Evolutionary conservation across 2,888 invertebrate genomes (phyloP), one percentile per base, ranked within the genome.

Genomic region (Dicyrtomina minuta): DNA sequence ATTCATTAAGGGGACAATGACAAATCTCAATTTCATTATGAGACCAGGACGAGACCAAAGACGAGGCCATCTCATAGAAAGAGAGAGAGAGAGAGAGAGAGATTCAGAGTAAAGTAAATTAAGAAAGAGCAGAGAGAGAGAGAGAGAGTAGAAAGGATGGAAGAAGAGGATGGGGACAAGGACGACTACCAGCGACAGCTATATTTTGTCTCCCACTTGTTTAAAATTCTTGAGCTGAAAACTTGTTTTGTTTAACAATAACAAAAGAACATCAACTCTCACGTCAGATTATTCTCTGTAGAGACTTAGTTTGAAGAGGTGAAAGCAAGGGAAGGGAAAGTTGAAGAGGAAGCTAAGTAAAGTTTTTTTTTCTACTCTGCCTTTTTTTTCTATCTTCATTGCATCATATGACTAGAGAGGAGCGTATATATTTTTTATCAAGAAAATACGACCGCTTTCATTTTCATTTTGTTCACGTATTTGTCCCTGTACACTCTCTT

Each of bases 401-500:
- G 8, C 33, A 33, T 33, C 33, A 8, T 33, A 33, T 8, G 33
- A 33, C 33, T 33, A 5, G 8, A 51, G 51, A 15, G 13, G 8
- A 51, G 51, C 51, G 13, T 17, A 33, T 17, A 33, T 33, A 22
- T 51, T 51, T 17, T 22, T 12, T 17, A 51, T 17, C 46, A 46
- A 22, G 22, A 22, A 51, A 22, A 51, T 22, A 51, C 17, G 22
- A 51, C 51, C 22, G 20, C 10, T 24, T 60, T 60, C 55, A 55
- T 55, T 55, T 55, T 55, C 55, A 55, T 55, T 22, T 26, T 20
- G 17, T 43, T 60, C 58, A 39, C 58, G 58, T 58, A 33, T 58
- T 39, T 58, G 27, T 58, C 39, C 33, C 33, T 20, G 12, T 33
- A n/a, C 55, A 55, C 10, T n/a, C 17, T 39, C 17, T 39, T 39